phyloP scores from a whole-genome alignment of 2,113 vertebrate species.

The Elephas maximus region DNA sequence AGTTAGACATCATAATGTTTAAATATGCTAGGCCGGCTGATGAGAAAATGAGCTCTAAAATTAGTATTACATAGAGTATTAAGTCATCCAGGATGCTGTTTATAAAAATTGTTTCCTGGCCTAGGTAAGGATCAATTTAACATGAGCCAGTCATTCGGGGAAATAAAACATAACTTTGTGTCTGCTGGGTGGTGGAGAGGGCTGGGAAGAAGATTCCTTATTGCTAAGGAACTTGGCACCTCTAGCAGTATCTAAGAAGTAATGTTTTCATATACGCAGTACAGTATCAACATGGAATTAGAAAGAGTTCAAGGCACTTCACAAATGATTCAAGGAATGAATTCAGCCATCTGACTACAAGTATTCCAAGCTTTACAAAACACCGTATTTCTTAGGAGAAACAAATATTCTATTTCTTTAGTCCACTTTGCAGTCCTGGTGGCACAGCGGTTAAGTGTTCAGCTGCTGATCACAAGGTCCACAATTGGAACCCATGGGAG shows the following conservation, averaged over 20 bases:
- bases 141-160: background rate
- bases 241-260: background rate
- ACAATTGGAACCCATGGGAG: no score
- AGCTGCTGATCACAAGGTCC: no score
- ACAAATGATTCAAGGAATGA: background rate
- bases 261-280: background rate
- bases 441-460: no score
- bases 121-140: background rate
- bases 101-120: background rate
- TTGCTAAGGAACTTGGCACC: background rate
- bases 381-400: conserved; percentile 1
- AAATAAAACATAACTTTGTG: background rate
- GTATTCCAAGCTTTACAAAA: background rate
- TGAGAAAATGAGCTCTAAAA: background rate
- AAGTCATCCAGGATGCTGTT: background rate
- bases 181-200: background rate
- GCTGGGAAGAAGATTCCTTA: background rate
- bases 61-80: background rate
- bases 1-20: background rate
- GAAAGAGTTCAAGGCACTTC: background rate
- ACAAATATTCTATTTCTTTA: conserved; percentile 21
- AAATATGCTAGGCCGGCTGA: background rate
- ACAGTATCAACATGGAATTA: conserved; percentile 12
- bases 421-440: background rate
- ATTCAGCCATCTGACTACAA: background rate